Evolutionary conservation across 2,113 vertebrate species (phyloP).

Genomic region (Neogobius melanostomus): DNA sequence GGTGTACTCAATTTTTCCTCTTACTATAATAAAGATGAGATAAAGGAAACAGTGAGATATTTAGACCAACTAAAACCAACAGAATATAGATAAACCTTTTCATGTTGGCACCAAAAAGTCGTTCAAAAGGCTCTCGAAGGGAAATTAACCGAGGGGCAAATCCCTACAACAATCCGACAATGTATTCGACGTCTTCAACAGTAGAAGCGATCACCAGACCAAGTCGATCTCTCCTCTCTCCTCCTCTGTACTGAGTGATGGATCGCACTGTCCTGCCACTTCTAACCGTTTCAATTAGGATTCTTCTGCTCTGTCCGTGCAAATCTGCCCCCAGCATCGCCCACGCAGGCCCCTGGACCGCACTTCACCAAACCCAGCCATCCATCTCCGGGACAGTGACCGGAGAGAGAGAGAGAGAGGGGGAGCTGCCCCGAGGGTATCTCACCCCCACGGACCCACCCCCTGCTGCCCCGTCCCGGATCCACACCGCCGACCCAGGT

Average conservation of each 20-base stretch:
- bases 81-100: neutral
- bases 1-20: too few relatives aligned
- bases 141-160: neutral
- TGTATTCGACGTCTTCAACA: neutral
- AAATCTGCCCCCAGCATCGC: slow-evolving; percentile 65
- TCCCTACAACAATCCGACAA: neutral
- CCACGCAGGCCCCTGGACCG: slow-evolving; percentile 63
- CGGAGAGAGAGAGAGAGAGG: slow-evolving; percentile 14
- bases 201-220: neutral
- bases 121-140: neutral
- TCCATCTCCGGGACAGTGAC: slow-evolving; percentile 63
- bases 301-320: slow-evolving; percentile 55
- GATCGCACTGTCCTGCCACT: slow-evolving; percentile 60
- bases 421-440: too few relatives aligned
- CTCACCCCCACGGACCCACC: neutral
- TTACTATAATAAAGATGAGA: too few relatives aligned
- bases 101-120: neutral
- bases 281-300: slow-evolving; percentile 70
- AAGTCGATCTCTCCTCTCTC: neutral
- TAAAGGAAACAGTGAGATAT: too few relatives aligned
- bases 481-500: slow-evolving; percentile 51
- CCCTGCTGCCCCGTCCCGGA: neutral
- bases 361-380: slow-evolving; percentile 51
- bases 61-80: too few relatives aligned
- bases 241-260: slow-evolving; percentile 39